Conservation (phyloP, 2,888 invertebrate species). For the Spialia ferax region DNA sequence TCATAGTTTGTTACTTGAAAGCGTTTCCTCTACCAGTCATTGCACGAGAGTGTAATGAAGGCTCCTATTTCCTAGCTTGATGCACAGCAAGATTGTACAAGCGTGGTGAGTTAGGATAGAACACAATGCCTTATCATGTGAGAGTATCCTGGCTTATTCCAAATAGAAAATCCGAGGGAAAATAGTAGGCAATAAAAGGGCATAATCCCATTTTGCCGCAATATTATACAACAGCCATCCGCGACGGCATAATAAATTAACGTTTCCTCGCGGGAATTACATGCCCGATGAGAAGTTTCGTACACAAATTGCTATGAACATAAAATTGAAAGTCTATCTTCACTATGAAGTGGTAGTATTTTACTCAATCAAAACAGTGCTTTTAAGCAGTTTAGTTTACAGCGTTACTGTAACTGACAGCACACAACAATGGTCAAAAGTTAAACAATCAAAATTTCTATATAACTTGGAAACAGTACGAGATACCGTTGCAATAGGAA, state of each 20-base stretch:
- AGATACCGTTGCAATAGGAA: conserved; percentile 37
- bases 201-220: conserved; percentile 50
- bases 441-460: conserved; percentile 31
- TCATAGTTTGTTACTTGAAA: too few relatives aligned
- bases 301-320: conserved; percentile 29
- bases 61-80: conserved; percentile 3
- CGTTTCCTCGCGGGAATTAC: conserved; percentile 46
- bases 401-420: not conserved
- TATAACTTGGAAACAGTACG: conserved; percentile 38
- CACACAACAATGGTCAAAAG: conserved; percentile 29
- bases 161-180: conserved; percentile 46
- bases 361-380: not conserved
- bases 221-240: conserved; percentile 51
- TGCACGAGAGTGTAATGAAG: too few relatives aligned
- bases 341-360: not conserved
- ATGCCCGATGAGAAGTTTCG: conserved; percentile 40
- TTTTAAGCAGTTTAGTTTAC: not conserved
- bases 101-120: conserved; percentile 17
- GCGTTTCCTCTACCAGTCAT: too few relatives aligned
- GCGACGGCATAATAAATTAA: conserved; percentile 48
- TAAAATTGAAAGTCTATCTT: conserved; percentile 35
- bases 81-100: conserved; percentile 22
- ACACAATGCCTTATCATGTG: conserved; percentile 16
- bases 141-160: conserved; percentile 32
- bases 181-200: conserved; percentile 49